Base-by-base conservation (phyloP, 37 sponge, comb jelly and placozoan genomes). In the Halisarca cf. caerulea region DNA sequence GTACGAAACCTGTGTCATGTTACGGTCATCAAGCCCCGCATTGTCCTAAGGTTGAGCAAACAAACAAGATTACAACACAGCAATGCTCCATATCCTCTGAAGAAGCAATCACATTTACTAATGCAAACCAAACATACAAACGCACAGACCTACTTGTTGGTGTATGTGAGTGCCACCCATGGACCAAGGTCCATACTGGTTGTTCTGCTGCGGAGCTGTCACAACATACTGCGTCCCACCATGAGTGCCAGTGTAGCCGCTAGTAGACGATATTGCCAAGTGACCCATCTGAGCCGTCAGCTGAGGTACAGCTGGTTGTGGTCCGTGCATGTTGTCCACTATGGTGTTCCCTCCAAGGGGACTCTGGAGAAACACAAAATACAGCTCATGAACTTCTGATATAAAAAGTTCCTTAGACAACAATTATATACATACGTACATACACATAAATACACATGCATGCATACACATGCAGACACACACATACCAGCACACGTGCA, bases 401-500 rank as follows among this genome's bases (percentile, higher is more conserved):
- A 11, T 6, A 47, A 47, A 14, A 47, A 47, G 11, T 47, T 14
- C 51, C 51, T 11, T 47, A 47, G 51, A 14, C 6, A 47, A 47
- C 51, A 47, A 11, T 11, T 11, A 47, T 14, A 47, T 11, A 47
- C 51, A 47, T 14, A 47, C 51, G 11, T 11, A 47, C 51, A 47
- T 11, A 47, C 51, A 47, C 51, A n/a, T n/a, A n/a, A n/a, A n/a
- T n/a, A 47, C 51, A 47, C 51, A 47, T 11, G 11, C 51, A 47
- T 11, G 11, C 51, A 47, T 28, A 5, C 0, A 47, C 20, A 21
- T 34, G 92, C 94, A 86, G 90, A n/a, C n/a, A n/a, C n/a, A n/a
- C n/a, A n/a, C n/a, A n/a, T 91, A 39, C 85, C 80, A 18, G 85
- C 58, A 9, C 86, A 82, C 55, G 94, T 79, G 11, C 11, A 47